phyloP scores from a whole-genome alignment of 1,140 invertebrate genomes.

The Pachypeltis micranthus region DNA sequence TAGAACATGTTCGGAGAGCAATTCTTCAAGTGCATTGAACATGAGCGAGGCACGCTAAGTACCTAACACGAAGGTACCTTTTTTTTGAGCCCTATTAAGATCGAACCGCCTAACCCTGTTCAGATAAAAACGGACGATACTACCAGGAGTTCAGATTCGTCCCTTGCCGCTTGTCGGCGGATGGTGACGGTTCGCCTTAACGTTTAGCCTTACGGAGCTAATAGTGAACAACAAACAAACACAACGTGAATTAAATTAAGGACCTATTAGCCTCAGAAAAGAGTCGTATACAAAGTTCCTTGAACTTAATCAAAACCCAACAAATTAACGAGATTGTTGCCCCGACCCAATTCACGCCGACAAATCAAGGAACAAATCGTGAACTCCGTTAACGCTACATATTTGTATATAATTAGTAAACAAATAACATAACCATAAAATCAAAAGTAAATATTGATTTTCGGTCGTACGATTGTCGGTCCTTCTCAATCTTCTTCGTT shows the following conservation, averaged over 20 bases:
- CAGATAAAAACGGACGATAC: too few relatives aligned
- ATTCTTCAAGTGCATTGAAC: too few relatives aligned
- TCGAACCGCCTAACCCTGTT: too few relatives aligned
- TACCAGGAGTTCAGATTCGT: slow-evolving; percentile 7
- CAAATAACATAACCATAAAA: neutral
- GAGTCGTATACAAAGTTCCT: too few relatives aligned
- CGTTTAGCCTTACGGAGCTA: too few relatives aligned
- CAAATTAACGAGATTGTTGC: too few relatives aligned
- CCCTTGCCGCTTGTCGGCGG: slow-evolving; percentile 7
- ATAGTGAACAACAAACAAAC: neutral
- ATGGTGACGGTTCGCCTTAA: too few relatives aligned
- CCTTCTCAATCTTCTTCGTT: neutral
- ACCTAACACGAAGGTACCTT: too few relatives aligned
- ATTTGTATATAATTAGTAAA: neutral
- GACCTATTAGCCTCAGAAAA: too few relatives aligned
- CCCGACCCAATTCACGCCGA: slow-evolving; percentile 12
- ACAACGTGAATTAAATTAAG: neutral
- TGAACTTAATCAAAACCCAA: neutral
- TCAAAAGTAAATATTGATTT: neutral
- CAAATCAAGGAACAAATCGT: slow-evolving; percentile 24
- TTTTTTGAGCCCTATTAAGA: too few relatives aligned
- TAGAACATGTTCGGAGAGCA: too few relatives aligned
- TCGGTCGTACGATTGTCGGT: neutral
- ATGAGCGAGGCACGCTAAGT: too few relatives aligned
- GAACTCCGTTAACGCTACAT: slow-evolving; percentile 20